These are phyloP conservation scores for Poecilia latipinna DNA, from an alignment of 2,113 vertebrate species.

Conservation along the genomic window DNA sequence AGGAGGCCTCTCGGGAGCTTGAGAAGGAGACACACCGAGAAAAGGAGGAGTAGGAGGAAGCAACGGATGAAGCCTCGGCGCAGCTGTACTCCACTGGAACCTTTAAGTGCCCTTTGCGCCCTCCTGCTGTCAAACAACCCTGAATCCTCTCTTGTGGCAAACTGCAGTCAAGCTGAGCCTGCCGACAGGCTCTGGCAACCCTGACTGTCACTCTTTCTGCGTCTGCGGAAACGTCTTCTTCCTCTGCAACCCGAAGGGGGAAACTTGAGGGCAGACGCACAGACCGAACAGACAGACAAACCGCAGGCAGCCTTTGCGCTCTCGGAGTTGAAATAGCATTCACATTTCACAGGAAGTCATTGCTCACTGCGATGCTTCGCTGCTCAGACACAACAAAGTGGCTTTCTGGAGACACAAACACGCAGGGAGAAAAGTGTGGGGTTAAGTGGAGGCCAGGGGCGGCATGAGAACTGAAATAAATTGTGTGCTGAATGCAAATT, in stretches of 20 bases:
- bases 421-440: slow-evolving; percentile 56
- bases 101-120: slow-evolving; percentile 37
- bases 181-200: slow-evolving; percentile 51
- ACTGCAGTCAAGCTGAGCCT: slow-evolving; percentile 26
- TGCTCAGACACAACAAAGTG: slow-evolving; percentile 75
- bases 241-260: slow-evolving; percentile 41
- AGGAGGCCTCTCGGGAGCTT: slow-evolving; percentile 18
- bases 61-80: slow-evolving; percentile 20
- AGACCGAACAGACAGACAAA: slow-evolving; percentile 66
- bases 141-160: slow-evolving; percentile 38
- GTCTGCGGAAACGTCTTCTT: slow-evolving; percentile 67
- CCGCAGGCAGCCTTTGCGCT: slow-evolving; percentile 57
- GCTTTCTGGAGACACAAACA: slow-evolving; percentile 58
- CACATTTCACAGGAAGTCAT: slow-evolving; percentile 71
- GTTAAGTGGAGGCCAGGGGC: slow-evolving; percentile 58
- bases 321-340: slow-evolving; percentile 68
- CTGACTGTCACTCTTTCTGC: slow-evolving; percentile 60
- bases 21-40: slow-evolving; percentile 1
- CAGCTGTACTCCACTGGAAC: slow-evolving; percentile 10
- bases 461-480: slow-evolving; percentile 42
- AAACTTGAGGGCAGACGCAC: slow-evolving; percentile 60
- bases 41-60: slow-evolving; percentile 7
- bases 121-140: slow-evolving; percentile 35
- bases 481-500: slow-evolving; percentile 58
- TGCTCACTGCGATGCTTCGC: slow-evolving; percentile 66